Conservation (phyloP, 2,888 invertebrate species). For the Myopa testacea region DNA sequence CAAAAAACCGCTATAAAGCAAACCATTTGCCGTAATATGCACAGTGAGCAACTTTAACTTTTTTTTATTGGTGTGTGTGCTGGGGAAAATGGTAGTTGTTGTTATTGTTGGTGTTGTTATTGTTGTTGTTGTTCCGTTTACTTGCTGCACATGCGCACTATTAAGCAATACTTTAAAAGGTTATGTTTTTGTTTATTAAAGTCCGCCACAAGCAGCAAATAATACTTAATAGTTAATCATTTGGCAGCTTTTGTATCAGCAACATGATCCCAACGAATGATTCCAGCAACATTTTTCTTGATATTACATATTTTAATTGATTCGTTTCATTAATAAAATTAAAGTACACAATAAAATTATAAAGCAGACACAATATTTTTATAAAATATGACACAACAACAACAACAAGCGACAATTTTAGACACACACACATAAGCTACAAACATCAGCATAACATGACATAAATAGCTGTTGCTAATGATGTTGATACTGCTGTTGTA, state of each 20-base stretch:
- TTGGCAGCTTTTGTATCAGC: no score
- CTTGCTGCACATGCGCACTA: not conserved
- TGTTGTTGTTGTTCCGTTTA: not conserved
- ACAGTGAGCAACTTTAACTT: not conserved
- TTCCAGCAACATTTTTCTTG: no score
- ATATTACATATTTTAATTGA: no score
- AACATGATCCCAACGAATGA: no score
- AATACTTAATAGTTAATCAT: no score
- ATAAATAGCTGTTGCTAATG: not conserved
- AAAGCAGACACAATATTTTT: not conserved
- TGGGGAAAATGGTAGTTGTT: not conserved
- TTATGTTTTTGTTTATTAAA: not conserved
- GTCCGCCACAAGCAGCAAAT: no score
- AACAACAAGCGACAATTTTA: not conserved
- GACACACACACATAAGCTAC: not conserved
- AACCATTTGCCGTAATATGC: not conserved
- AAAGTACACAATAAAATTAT: no score
- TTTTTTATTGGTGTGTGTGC: not conserved
- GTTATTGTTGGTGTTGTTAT: not conserved
- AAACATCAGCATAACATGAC: not conserved
- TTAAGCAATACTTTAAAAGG: conserved; percentile 4
- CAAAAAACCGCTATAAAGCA: conserved; percentile 1
- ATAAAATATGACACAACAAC: not conserved
- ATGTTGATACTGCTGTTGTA: no score
- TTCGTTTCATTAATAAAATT: no score